Evolutionary conservation across 2,888 invertebrate genomes (phyloP), one percentile per base, ranked within the genome.

Genomic region (Eurytoma californica): DNA sequence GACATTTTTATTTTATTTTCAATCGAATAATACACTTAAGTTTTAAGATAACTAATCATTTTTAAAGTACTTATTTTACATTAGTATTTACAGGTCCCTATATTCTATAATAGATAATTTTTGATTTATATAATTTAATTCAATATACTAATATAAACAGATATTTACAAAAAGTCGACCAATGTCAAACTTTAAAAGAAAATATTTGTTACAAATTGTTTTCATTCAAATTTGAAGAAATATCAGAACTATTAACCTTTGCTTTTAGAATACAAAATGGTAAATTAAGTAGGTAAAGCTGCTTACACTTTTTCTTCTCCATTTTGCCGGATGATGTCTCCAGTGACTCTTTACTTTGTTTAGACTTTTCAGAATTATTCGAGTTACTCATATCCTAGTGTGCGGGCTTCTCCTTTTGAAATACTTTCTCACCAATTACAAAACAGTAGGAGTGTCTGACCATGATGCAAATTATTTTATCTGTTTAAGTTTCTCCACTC

Each of bases 391-490:
- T 73, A n/a, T n/a, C n/a, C n/a, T n/a, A 68, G 18, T 73, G 9
- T 39, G 24, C 2, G 24, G 24, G 24, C 39, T 53, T 57, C 73
- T 51, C 55, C 67, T 67, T 39, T 66, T 77, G 72, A 18, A 76
- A 76, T 77, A 66, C 72, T 67, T 60, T 28, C 49, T 57, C 55
- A 49, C 65, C 20, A 70, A 55, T 70, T 65, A 57, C 55, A 72
- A 77, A 72, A 78, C 70, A 61, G 69, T 70, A 74, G 74, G 70
- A 66, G 60, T 67, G 61, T 75, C 69, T 72, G 20, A 18, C 2
- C 51, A 12, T 75, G 75, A 75, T 61, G 67, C 61, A 80, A 80
- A 77, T 39, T 77, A 72, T 70, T 75, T 75, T 80, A 77, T 80
- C 80, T 51, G 39, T 18, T 47, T 3, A 77, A 68, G 55, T 80